Evolutionary conservation across 2,113 vertebrate genomes (phyloP).

Genomic region (Epinephelus fuscoguttatus): DNA sequence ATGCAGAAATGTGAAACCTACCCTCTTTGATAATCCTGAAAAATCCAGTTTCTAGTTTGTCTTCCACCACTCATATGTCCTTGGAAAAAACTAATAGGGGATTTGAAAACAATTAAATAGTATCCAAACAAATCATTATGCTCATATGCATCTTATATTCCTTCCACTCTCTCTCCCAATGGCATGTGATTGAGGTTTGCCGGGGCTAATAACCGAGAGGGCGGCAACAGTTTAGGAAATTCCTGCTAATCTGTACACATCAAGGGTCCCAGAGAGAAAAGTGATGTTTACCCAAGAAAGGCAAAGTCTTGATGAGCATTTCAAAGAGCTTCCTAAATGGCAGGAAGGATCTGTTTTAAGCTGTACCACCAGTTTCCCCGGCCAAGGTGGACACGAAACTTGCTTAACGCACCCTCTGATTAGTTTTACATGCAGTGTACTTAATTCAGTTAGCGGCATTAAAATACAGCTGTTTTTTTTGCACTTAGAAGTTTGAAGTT

Average conservation of each 20-base stretch:
- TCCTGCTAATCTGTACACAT: slow-evolving; percentile 73
- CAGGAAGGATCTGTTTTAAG: slow-evolving; percentile 63
- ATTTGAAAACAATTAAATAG: neutral
- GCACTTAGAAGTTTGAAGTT: neutral
- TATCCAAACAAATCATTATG: neutral
- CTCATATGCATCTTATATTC: neutral
- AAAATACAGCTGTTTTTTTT: neutral
- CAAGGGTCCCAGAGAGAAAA: slow-evolving; percentile 42
- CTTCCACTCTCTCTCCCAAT: slow-evolving; percentile 3
- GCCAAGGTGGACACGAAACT: neutral
- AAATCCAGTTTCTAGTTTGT: neutral
- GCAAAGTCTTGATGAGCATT: slow-evolving; percentile 64
- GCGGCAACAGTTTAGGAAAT: slow-evolving; percentile 67
- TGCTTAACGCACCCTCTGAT: neutral
- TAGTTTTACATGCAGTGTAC: neutral
- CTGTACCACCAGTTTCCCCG: slow-evolving; percentile 9
- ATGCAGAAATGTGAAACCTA: neutral
- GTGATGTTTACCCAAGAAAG: slow-evolving; percentile 65
- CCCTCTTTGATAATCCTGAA: neutral
- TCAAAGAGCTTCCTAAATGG: slow-evolving; percentile 65
- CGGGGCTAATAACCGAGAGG: slow-evolving; percentile 30
- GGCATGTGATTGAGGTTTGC: neutral
- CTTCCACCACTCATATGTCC: neutral
- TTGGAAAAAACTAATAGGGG: neutral
- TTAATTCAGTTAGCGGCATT: neutral